A percentile compares a stretch with the other conserved stretches of the same genome.
phyloP scores from a whole-genome alignment of 1,140 invertebrate species.

The Yoshiicerus persimilis region DNA sequence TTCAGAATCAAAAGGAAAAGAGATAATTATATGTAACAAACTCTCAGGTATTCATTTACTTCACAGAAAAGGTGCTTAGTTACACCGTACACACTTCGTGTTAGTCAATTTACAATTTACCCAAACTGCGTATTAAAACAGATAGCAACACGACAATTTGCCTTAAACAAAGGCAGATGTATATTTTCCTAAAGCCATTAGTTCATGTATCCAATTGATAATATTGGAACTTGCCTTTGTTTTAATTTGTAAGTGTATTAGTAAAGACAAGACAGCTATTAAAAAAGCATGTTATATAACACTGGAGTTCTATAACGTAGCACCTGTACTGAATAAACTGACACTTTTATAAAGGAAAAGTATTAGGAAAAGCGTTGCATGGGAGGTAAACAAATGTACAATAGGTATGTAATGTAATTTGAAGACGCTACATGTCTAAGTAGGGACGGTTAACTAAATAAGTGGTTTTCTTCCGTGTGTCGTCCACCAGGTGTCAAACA shows the following conservation, averaged over 20 bases:
- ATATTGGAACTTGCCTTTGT: neutral
- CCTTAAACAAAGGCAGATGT: neutral
- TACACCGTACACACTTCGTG: too few species aligned
- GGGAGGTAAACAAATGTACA: neutral
- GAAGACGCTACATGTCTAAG: neutral
- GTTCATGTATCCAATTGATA: neutral
- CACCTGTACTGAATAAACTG: too few species aligned
- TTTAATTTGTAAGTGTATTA: neutral
- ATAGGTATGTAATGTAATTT: neutral
- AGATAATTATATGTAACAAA: neutral
- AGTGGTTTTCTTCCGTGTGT: slow-evolving; percentile 12
- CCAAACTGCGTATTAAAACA: too few species aligned
- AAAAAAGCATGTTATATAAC: too few species aligned
- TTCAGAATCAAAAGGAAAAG: neutral
- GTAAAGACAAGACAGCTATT: neutral
- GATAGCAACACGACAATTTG: neutral
- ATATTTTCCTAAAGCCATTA: neutral
- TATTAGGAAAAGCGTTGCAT: neutral
- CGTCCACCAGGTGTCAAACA: slow-evolving; percentile 37
- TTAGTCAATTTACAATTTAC: too few species aligned
- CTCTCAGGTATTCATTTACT: neutral
- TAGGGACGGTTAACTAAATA: neutral
- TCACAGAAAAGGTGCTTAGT: neutral
- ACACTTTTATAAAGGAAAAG: neutral
- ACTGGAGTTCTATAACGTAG: neutral